A percentile compares a stretch with the other conserved stretches of the same genome.
phyloP scores from a whole-genome alignment of 1,140 invertebrate species.

The Lepeophtheirus salmonis region DNA sequence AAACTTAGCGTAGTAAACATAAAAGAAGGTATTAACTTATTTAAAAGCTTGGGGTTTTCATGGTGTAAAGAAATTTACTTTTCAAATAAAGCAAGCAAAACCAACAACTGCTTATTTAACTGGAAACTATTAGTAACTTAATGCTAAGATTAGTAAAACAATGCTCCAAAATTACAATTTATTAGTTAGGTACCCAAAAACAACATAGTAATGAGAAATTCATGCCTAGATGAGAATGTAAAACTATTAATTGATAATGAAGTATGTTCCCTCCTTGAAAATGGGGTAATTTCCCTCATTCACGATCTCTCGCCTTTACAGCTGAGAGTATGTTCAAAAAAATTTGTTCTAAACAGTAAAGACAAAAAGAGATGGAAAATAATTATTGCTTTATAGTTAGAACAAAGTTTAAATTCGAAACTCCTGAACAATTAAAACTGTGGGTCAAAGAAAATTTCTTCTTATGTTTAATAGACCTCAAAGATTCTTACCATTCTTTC shows the following conservation, averaged over 20 bases:
- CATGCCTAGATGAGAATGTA: not conserved
- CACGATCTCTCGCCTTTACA: not conserved
- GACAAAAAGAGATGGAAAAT: not conserved
- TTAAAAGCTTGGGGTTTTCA: not conserved
- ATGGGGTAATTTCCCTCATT: not conserved
- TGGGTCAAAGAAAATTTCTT: not conserved
- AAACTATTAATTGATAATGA: not conserved
- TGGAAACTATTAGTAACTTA: not conserved
- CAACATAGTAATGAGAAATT: not conserved
- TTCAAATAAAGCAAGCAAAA: not conserved
- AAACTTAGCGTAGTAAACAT: too few relatives aligned
- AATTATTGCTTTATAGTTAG: not conserved
- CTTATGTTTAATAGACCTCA: not conserved
- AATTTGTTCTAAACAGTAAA: not conserved
- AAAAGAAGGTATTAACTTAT: too few relatives aligned
- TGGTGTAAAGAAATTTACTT: not conserved
- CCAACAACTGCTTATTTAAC: not conserved
- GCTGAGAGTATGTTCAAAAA: not conserved
- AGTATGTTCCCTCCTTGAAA: not conserved
- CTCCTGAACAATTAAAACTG: not conserved
- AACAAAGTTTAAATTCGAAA: not conserved
- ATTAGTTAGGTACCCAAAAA: not conserved
- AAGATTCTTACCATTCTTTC: not conserved
- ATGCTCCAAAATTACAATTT: not conserved
- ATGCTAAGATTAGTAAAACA: not conserved